Conservation (phyloP, 2,797 vertebrate genomes). For the Poecilia wingei region DNA sequence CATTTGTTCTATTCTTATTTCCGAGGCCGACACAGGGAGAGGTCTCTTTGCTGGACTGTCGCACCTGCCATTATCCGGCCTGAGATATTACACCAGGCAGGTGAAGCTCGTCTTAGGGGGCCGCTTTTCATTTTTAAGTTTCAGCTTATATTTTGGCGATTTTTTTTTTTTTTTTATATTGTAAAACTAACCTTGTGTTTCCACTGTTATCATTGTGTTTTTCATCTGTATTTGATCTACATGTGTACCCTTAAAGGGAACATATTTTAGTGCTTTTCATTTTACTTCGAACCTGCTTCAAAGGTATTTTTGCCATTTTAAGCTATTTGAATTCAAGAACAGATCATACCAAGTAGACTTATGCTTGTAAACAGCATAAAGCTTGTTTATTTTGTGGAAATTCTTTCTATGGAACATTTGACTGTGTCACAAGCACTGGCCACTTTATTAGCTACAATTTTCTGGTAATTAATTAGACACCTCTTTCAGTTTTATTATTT, state of each 20-base stretch:
- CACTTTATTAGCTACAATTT: not conserved
- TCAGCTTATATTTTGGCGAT: slow-evolving; percentile 14
- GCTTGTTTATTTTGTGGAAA: not conserved
- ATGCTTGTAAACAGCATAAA: not conserved
- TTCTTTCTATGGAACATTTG: not conserved
- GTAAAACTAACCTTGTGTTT: not conserved
- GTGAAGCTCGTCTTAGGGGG: slow-evolving; percentile 10
- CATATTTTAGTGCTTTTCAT: not conserved
- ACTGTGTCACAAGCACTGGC: not conserved
- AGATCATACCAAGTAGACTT: not conserved
- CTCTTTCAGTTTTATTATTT: not conserved
- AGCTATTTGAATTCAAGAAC: not conserved
- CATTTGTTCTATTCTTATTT: slow-evolving; percentile 47
- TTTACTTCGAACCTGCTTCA: not conserved
- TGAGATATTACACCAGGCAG: slow-evolving; percentile 20
- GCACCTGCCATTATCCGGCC: slow-evolving; percentile 23
- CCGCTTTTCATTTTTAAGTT: slow-evolving; percentile 32
- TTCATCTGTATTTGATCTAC: not conserved
- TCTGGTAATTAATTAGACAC: not conserved
- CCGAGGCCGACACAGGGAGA: slow-evolving; percentile 11
- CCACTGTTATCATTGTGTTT: not conserved
- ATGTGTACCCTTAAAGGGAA: not conserved
- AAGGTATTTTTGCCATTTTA: not conserved
- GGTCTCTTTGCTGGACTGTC: slow-evolving; percentile 18
- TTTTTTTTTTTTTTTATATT: not conserved